Evolutionary conservation across 2,888 invertebrate genomes (phyloP).

Genomic region (Pseudococcus longispinus): DNA sequence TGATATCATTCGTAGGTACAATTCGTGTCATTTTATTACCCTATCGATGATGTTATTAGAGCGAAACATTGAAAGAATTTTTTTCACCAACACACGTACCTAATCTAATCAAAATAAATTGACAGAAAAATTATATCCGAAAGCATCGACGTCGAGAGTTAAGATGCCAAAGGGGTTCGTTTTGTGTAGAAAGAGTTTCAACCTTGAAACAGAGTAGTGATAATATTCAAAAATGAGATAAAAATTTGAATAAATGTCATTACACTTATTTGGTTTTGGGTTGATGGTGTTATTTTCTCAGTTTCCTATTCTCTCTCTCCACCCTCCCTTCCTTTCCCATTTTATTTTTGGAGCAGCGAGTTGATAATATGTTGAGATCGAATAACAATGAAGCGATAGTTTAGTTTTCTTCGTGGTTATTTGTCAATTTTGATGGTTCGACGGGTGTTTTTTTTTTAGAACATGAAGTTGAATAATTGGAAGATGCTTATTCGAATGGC

Average conservation of each 20-base stretch:
- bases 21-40: not conserved
- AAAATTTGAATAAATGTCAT: not conserved
- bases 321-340: not conserved
- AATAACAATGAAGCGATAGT: constrained; percentile 4
- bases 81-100: not conserved
- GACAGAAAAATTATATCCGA: too few species aligned
- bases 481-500: not conserved
- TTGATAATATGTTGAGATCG: not conserved
- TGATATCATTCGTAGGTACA: not conserved
- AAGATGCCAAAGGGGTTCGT: too few species aligned
- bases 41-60: not conserved
- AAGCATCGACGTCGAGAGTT: too few species aligned
- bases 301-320: not conserved
- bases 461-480: not conserved
- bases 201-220: not conserved
- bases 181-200: too few species aligned
- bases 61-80: not conserved
- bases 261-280: not conserved
- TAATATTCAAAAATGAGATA: not conserved
- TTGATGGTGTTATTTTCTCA: not conserved
- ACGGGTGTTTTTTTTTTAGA: not conserved
- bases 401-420: not conserved
- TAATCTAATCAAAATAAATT: not conserved
- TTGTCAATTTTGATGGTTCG: not conserved
- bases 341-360: not conserved